Base-by-base conservation (phyloP, 1,140 invertebrate species). In the Carcinoscorpius rotundicauda region DNA sequence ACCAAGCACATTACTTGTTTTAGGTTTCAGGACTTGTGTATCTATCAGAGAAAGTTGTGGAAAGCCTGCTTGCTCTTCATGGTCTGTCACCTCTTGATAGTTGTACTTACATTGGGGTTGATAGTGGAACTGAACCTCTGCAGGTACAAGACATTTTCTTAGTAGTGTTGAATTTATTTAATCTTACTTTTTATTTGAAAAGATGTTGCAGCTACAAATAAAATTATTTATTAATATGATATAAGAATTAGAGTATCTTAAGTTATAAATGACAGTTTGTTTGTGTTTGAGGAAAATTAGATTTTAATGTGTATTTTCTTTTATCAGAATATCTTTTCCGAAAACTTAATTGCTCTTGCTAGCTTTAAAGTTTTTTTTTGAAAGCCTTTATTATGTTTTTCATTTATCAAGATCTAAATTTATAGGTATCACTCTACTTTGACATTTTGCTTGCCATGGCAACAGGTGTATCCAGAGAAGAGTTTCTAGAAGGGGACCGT, bases 71-170 rank as follows among this genome's bases (percentile, higher is more conserved):
- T 50, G 71, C 73, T 3, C 77, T 81, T 52, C 77, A 79, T 68
- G 69, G 70, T 3, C 72, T 75, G 51, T 75, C 77, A 10, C 79
- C 79, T 29, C 66, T 82, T 8, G 76, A 81, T 70, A 75, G 76
- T 61, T 81, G 80, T 69, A 81, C 79, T 0, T 81, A 81, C 71
- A 73, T 81, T 69, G 80, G 81, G 10, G 64, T 78, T 29, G 81
- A 82, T 71, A 79, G 76, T 72, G 81, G 81, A 11, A 73, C 75
- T 60, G 69, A 75, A 60, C 76, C 79, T 6, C 71, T 80, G 51
- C 75, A 79, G 74, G 80, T 81, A 73, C 49, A 6, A 9, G 3
- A 52, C 4, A 50, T 10, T 29, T 29, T 29, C 29, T 29, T 29
- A 29, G 29, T 29, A 29, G 29, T 29, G 29, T 29, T 29, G 29